Percentiles rank a stretch among this genome's conserved stretches.
Evolutionary conservation across 2,888 invertebrate species (phyloP).

Genomic region (Drosophila multiciliata): DNA sequence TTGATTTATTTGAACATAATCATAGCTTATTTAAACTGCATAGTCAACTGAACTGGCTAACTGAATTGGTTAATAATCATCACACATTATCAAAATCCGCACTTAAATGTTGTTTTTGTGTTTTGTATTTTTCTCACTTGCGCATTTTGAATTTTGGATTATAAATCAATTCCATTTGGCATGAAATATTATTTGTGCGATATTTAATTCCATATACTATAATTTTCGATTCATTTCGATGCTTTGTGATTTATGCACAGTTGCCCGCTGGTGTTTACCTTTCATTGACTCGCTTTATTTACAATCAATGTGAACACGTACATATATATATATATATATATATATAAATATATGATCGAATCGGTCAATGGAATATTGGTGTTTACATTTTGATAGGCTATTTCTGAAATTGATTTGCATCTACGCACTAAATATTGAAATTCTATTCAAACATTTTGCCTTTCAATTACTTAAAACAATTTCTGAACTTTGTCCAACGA

Average conservation of each 20-base stretch:
- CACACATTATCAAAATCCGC: conserved; percentile 1
- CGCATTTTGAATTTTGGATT: conserved; percentile 37
- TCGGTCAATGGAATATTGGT: conserved; percentile 5
- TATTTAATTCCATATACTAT: conserved; percentile 54
- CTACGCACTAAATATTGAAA: conserved; percentile 7
- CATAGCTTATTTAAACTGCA: not conserved
- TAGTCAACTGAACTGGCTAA: not conserved
- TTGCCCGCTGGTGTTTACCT: conserved; percentile 45
- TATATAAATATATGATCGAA: conserved; percentile 1
- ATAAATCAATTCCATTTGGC: conserved; percentile 65
- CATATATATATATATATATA: conserved; percentile 6
- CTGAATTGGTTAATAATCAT: not conserved
- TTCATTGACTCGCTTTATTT: conserved; percentile 50
- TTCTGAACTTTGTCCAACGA: conserved; percentile 15
- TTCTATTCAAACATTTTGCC: conserved; percentile 18
- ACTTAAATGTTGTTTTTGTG: conserved; percentile 17
- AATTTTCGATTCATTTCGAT: conserved; percentile 12
- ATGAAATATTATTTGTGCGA: conserved; percentile 36
- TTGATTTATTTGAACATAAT: conserved; percentile 8
- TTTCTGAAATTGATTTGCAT: conserved; percentile 23
- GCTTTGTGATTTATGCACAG: conserved; percentile 51
- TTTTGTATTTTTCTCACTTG: not conserved
- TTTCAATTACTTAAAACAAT: conserved; percentile 34
- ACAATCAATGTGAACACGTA: conserved; percentile 15
- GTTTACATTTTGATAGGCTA: conserved; percentile 27